Percentiles rank a stretch among this genome's conserved stretches.
These are phyloP conservation scores for Drosophila formosana DNA, from an alignment of 2,888 invertebrate species.

Conservation along the genomic window DNA sequence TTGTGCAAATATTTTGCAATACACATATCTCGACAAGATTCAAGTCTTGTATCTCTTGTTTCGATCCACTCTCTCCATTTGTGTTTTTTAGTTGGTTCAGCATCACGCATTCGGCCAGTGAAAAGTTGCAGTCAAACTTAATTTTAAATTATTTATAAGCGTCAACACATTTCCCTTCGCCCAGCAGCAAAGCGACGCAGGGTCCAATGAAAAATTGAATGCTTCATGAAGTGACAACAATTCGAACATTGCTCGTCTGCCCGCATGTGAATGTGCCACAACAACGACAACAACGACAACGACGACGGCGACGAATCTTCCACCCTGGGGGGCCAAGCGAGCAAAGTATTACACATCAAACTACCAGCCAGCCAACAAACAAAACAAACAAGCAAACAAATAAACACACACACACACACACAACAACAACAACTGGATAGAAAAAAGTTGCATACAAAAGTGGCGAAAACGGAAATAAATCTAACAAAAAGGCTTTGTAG, in stretches of 20 bases:
- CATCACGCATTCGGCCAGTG: not conserved
- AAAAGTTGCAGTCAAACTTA: constrained; percentile 30
- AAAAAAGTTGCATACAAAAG: constrained; percentile 67
- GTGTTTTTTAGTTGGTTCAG: no score
- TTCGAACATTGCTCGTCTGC: constrained; percentile 47
- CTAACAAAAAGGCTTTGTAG: constrained; percentile 76
- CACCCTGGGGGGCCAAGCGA: constrained; percentile 13
- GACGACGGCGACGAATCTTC: not conserved
- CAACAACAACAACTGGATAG: constrained; percentile 16
- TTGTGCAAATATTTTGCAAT: constrained; percentile 4
- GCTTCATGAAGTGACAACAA: constrained; percentile 53
- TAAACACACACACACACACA: constrained; percentile 28
- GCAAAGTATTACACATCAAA: constrained; percentile 48
- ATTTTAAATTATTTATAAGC: constrained; percentile 65
- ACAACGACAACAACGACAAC: not conserved
- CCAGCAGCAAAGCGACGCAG: constrained; percentile 17
- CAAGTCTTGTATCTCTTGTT: not conserved
- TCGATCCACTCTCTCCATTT: no score
- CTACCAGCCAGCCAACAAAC: constrained; percentile 52
- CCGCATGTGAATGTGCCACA: constrained; percentile 30
- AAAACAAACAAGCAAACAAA: constrained; percentile 33
- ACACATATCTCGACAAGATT: constrained; percentile 2
- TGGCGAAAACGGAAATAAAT: constrained; percentile 75
- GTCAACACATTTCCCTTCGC: constrained; percentile 36
- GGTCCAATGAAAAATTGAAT: constrained; percentile 63